Evolutionary conservation across 2,888 invertebrate genomes (phyloP).

Genomic region (Agrotis puta): DNA sequence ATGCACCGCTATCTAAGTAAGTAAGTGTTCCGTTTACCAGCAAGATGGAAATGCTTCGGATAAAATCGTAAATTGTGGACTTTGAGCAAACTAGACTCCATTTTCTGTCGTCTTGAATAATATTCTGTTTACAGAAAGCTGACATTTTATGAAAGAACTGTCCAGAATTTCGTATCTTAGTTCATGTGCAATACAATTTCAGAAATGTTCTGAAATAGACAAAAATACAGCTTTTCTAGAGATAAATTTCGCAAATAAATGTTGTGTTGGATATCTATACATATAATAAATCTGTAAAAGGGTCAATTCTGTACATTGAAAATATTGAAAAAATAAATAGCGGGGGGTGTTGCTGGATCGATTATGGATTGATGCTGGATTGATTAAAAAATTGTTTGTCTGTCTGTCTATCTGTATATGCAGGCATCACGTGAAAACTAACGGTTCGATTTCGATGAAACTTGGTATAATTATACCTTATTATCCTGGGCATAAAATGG

Average conservation of each 20-base stretch:
- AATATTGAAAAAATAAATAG: no score
- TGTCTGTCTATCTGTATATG: no score
- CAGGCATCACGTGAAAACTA: no score
- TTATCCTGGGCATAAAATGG: no score
- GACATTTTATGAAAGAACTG: not conserved
- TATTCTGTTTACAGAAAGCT: slow-evolving; percentile 14
- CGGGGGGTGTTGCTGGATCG: no score
- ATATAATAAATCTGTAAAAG: no score
- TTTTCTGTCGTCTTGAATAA: slow-evolving; percentile 11
- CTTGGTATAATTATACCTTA: no score
- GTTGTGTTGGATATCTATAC: slow-evolving; percentile 44
- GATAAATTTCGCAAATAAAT: slow-evolving; percentile 32
- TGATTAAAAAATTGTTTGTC: no score
- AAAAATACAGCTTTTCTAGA: not conserved
- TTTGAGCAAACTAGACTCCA: slow-evolving; percentile 7
- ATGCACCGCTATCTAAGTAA: slow-evolving; percentile 41
- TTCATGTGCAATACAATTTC: not conserved
- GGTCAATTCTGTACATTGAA: no score
- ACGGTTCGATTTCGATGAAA: no score
- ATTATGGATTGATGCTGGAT: no score
- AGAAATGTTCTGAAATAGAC: not conserved
- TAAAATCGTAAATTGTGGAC: slow-evolving; percentile 45
- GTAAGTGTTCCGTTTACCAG: slow-evolving; percentile 49
- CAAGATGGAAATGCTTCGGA: slow-evolving; percentile 49
- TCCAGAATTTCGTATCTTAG: not conserved